phyloP scores from a whole-genome alignment of 2,113 vertebrate species.

The Piliocolobus tephrosceles region DNA sequence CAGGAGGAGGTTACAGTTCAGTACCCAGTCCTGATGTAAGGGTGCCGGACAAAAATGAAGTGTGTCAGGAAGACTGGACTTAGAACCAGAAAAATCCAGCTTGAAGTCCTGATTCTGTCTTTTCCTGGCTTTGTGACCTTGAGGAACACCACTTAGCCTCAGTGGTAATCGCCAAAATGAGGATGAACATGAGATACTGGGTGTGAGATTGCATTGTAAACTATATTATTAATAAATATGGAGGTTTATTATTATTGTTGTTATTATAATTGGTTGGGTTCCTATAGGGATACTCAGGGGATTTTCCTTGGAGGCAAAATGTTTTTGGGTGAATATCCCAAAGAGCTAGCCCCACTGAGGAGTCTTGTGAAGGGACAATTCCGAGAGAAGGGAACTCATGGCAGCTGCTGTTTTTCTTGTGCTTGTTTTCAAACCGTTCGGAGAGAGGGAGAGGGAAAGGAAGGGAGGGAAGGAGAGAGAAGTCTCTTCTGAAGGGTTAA shows the following conservation, averaged over 20 bases:
- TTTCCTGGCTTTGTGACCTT: constrained; percentile 19
- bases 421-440: constrained; percentile 32
- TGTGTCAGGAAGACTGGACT: background rate
- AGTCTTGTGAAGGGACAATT: constrained; percentile 42
- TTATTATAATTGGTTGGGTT: background rate
- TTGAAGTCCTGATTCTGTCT: background rate
- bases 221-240: background rate
- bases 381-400: constrained; percentile 52
- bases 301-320: background rate
- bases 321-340: background rate
- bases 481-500: constrained; percentile 87
- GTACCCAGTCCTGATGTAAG: background rate
- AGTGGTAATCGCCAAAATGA: background rate
- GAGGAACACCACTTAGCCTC: background rate
- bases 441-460: constrained; percentile 4
- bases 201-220: background rate
- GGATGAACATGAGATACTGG: background rate
- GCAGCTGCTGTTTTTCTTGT: background rate
- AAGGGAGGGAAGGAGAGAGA: constrained; percentile 44
- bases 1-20: background rate
- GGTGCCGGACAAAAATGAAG: background rate
- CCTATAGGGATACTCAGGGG: background rate
- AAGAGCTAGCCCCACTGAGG: background rate
- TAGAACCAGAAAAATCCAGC: constrained; percentile 45
- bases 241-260: background rate